Evolutionary conservation across 2,113 vertebrate species (phyloP), one percentile per base, ranked within the genome.

Genomic region (Egretta garzetta): DNA sequence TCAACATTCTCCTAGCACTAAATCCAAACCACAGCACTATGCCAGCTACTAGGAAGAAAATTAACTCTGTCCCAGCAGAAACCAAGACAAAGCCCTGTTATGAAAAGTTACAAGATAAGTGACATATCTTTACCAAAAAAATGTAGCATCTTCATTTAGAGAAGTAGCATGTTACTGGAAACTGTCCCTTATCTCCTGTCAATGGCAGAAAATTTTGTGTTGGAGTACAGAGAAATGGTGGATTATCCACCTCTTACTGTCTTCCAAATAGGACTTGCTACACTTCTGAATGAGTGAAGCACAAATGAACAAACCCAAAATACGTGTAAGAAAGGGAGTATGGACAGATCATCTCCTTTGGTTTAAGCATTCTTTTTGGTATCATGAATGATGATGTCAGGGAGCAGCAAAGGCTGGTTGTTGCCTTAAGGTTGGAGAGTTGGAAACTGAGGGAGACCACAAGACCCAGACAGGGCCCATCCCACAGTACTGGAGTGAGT

Each of bases 251-350:
- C 43, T 33, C 22, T 70, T 59, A 16, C 21, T 32, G 21, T 22
- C 41, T 82, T 58, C 33, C n/a, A 68, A 33, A 37, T 19, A 59
- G 45, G 53, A 49, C 43, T 82, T 32, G 22, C 35, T 12, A 30
- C 4, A 6, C 14, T 81, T 47, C 12, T 14, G 32, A 35, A 47
- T 30, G 14, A 14, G 6, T 47, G 24, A 60, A 45, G n/a, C 27
- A 49, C 27, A 32, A 77, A 23, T 28, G 32, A 55, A 43, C 3
- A 7, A 53, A 12, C 23, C 17, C 22, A 80, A 53, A 50, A 41
- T 8, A 24, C 2, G 3, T 30, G 18, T 58, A 18, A 58, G 18
- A n/a, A 80, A 41, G 13, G 1, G 0, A 8, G 18, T n/a, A 43
- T 21, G 27, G 27, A 49, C 26, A 35, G 26, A 62, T 47, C 24